Conservation (phyloP, 1,140 invertebrate species). For the Pentalonia nigronervosa region DNA sequence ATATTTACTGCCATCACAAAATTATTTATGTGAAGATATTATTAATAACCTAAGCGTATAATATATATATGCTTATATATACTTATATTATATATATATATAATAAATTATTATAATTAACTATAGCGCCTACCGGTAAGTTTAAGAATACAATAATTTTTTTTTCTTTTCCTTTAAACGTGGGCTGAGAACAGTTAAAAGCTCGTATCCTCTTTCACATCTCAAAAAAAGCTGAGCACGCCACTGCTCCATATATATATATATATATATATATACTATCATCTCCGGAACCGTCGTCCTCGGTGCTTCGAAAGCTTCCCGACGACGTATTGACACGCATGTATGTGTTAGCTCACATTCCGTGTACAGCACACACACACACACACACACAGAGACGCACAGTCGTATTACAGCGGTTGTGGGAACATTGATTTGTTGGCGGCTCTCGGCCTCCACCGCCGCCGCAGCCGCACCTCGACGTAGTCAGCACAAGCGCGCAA, state of each 20-base stretch:
- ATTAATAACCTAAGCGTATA: neutral
- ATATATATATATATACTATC: neutral
- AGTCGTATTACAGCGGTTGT: neutral
- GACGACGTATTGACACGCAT: neutral
- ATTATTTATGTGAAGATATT: neutral
- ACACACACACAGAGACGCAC: neutral
- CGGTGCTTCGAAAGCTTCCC: neutral
- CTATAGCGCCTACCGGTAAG: too few species aligned
- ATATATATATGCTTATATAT: too few species aligned
- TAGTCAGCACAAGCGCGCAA: conserved; percentile 54
- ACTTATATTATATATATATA: too few species aligned
- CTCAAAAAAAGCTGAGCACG: neutral
- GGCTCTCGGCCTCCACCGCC: conserved; percentile 17
- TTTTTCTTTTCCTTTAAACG: too few species aligned
- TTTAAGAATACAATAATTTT: too few species aligned
- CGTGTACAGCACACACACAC: neutral
- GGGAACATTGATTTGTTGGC: conserved; percentile 51
- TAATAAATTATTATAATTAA: too few species aligned
- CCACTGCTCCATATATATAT: neutral
- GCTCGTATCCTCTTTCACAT: too few species aligned
- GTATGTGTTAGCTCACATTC: neutral
- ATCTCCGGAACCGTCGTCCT: neutral
- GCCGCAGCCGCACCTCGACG: neutral
- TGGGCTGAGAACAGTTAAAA: too few species aligned
- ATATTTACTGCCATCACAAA: neutral